phyloP scores from a whole-genome alignment of 2,113 vertebrate species.

The Semnornis frantzii region DNA sequence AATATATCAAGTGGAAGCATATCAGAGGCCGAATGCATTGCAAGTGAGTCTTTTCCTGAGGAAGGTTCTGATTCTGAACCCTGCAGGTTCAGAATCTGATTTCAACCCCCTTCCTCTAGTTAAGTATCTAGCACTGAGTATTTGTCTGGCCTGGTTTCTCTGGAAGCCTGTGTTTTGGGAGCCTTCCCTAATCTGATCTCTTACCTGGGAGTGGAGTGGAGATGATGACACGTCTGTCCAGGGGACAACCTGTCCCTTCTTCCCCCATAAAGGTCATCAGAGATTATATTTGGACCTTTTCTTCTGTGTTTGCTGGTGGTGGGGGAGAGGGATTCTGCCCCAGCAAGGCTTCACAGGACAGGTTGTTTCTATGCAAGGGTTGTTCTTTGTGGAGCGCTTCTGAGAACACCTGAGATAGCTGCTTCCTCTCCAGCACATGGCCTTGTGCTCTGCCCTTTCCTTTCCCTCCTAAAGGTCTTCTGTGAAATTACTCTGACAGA shows the following conservation, averaged over 20 bases:
- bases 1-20: constrained; percentile 35
- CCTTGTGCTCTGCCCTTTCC: background rate
- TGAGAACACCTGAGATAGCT: background rate
- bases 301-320: background rate
- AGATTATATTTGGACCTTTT: background rate
- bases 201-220: background rate
- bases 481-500: background rate
- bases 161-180: background rate
- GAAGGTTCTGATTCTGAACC: background rate
- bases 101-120: background rate
- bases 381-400: background rate
- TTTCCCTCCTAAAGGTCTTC: background rate
- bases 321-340: background rate
- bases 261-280: accelerated
- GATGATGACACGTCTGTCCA: background rate
- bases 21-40: constrained; percentile 12
- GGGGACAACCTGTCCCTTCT: background rate
- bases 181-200: background rate
- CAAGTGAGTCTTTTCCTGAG: background rate
- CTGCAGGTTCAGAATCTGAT: background rate
- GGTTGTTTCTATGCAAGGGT: background rate
- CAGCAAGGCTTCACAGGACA: background rate
- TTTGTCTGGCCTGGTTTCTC: background rate
- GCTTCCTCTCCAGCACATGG: background rate
- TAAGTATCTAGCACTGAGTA: background rate